Conservation (phyloP, 2,113 vertebrate species). For the Reinhardtius hippoglossoides region DNA sequence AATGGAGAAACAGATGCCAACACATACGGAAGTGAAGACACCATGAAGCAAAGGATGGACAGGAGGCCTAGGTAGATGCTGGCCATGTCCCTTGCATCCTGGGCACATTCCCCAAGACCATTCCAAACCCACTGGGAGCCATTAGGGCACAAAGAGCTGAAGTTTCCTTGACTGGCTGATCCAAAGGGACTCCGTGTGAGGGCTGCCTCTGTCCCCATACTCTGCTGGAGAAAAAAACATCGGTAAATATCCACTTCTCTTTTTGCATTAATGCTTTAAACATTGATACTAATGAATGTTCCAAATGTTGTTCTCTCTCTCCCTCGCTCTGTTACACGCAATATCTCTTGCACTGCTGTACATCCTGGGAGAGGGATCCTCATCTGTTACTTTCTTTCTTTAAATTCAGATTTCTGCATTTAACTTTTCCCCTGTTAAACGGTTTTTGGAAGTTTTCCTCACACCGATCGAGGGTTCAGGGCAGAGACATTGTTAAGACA, state of each 20-base stretch:
- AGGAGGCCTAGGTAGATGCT: slow-evolving; percentile 89
- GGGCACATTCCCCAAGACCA: slow-evolving; percentile 87
- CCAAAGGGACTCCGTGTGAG: slow-evolving; percentile 27
- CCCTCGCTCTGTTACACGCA: no score
- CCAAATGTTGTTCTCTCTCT: no score
- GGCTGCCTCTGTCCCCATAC: slow-evolving; percentile 57
- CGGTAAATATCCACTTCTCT: background rate
- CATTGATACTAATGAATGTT: no score
- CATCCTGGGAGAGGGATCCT: no score
- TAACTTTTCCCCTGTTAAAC: no score
- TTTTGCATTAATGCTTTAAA: background rate
- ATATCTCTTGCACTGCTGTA: no score
- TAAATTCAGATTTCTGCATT: no score
- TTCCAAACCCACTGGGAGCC: slow-evolving; percentile 90
- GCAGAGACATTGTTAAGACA: no score
- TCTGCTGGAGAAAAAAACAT: slow-evolving; percentile 34
- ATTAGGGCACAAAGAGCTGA: slow-evolving; percentile 86
- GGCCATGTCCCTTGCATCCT: slow-evolving; percentile 86
- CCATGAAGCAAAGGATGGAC: slow-evolving; percentile 91
- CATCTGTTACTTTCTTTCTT: no score
- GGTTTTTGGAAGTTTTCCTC: no score
- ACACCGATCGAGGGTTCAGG: no score
- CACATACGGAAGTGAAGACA: slow-evolving; percentile 92
- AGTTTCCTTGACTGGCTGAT: slow-evolving; percentile 70
- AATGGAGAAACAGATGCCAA: background rate